Conservation (phyloP, 1,140 invertebrate genomes). For the Nasonia giraulti region DNA sequence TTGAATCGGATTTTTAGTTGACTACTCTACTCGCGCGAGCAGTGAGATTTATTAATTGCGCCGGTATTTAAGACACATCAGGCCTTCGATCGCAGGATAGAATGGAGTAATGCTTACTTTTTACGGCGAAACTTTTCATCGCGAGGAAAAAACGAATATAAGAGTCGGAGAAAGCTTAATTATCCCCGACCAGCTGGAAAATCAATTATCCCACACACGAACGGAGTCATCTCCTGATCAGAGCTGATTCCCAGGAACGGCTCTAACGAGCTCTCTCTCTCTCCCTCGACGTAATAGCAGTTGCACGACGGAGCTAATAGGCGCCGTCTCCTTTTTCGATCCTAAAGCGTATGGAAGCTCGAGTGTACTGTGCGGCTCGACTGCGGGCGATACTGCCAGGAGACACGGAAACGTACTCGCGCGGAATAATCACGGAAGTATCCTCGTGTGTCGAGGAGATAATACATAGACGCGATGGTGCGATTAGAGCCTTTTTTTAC, state of each 20-base stretch:
- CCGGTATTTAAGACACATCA: background rate
- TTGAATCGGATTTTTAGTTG: slow-evolving; percentile 34
- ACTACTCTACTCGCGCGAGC: background rate
- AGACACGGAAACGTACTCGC: slow-evolving; percentile 26
- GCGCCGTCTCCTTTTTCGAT: background rate
- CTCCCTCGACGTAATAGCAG: background rate
- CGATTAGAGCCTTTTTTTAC: background rate
- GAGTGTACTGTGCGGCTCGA: background rate
- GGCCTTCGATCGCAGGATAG: background rate
- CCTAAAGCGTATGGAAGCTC: slow-evolving; percentile 1
- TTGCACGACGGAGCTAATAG: slow-evolving; percentile 13
- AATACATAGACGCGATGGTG: background rate
- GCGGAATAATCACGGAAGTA: slow-evolving; percentile 8
- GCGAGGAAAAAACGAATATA: background rate
- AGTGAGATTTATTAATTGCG: slow-evolving; percentile 11
- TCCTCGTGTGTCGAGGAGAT: background rate
- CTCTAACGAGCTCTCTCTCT: background rate
- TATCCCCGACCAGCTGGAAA: background rate
- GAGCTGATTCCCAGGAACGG: background rate
- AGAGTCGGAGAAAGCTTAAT: background rate
- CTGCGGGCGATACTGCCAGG: background rate
- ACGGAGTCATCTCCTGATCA: slow-evolving; percentile 2
- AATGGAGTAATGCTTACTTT: background rate
- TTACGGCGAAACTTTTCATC: background rate
- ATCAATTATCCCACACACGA: background rate